Conservation (phyloP, 1,140 invertebrate genomes). For the Hyphantria cunea region DNA sequence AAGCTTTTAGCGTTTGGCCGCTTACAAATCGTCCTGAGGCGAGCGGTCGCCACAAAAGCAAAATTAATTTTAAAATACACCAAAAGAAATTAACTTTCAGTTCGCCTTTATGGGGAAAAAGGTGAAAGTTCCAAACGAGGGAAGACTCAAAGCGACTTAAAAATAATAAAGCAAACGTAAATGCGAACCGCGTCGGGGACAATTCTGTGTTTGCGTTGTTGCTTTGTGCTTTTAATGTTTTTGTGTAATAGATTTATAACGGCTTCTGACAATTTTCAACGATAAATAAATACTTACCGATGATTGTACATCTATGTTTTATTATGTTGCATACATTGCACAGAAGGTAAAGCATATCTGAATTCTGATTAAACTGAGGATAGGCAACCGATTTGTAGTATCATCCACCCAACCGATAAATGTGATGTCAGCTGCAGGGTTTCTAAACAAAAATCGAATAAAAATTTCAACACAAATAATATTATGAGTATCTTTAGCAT, state of each 20-base stretch:
- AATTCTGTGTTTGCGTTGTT: constrained; percentile 45
- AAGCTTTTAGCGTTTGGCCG: constrained; percentile 61
- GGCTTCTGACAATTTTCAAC: constrained; percentile 19
- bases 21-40: constrained; percentile 68
- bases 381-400: too few species aligned
- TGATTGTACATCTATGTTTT: neutral
- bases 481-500: constrained; percentile 6
- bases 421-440: too few species aligned
- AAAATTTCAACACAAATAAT: neutral
- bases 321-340: constrained; percentile 2
- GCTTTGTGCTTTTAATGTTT: constrained; percentile 37
- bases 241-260: constrained; percentile 29
- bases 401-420: too few species aligned
- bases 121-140: constrained; percentile 73
- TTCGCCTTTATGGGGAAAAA: constrained; percentile 51
- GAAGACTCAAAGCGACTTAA: constrained; percentile 66
- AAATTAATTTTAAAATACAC: constrained; percentile 81
- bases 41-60: constrained; percentile 72
- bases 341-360: too few species aligned
- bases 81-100: constrained; percentile 80
- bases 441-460: too few species aligned
- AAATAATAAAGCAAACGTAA: constrained; percentile 71
- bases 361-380: too few species aligned
- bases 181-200: constrained; percentile 41
- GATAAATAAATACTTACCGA: constrained; percentile 9